Base-by-base conservation (phyloP, 2,797 vertebrate species). In the Aselliscus stoliczkanus region DNA sequence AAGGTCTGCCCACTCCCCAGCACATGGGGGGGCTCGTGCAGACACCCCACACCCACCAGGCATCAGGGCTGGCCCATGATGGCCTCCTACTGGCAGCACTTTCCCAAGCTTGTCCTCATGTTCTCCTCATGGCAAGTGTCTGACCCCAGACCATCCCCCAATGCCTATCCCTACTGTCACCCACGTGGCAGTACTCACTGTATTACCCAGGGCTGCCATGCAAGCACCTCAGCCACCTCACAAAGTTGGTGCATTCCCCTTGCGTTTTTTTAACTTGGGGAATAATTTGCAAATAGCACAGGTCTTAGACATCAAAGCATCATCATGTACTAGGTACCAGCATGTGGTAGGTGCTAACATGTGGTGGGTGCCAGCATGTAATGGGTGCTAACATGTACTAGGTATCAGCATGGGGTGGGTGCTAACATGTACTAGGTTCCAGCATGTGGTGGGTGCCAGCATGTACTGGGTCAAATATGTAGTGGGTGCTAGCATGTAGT, bases 21-120 rank as follows among this genome's bases (percentile, higher is more conserved):
- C 8, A 1, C 7, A 1, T 54, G 52, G 17, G 52, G 52, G 18
- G 13, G 42, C 72, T 73, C 10, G 1, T 27, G 23, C 72, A 75
- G 64, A 73, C 52, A 37, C 11, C 34, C 10, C 31, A 21, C 6
- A 23, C 6, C n/a, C 0, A 3, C 42, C 1, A 0, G 62, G 65
- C 50, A 44, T 39, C 29, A 54, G 11, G 5, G 39, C 58, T 80
- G 65, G 25, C 29, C 37, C 65, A 14, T 0, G 0, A 2, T 4
- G 17, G 73, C 34, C 58, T 88, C 54, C 79, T 31, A 17, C 4
- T 39, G 37, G 15, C 10, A 0, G n/a, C 4, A 37, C 18, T 88
- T 56, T 60, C 60, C 50, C 54, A 31, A 69, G 76, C 76, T 50
- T 18, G 39, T 34, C 12, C 8, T 47, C 34, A 42, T 27, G 37